Evolutionary conservation across 2,113 vertebrate genomes (phyloP).

Genomic region (Xiphias gladius): DNA sequence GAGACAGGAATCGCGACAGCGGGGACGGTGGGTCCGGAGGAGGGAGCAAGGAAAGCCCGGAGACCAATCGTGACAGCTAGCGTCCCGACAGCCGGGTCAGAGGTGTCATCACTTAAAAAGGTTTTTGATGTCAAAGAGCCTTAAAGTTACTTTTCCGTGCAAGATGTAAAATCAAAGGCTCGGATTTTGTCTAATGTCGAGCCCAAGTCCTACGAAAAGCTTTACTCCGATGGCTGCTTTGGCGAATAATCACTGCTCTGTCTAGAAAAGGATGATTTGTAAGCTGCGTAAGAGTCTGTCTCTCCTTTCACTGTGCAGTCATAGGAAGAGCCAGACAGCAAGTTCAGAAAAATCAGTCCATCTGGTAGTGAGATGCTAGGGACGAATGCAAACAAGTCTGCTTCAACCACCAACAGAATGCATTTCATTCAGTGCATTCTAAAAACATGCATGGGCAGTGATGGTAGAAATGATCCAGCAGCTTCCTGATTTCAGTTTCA

Average conservation of each 20-base stretch:
- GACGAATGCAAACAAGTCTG: background rate
- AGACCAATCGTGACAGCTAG: too few relatives aligned
- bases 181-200: background rate
- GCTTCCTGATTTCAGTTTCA: too few relatives aligned
- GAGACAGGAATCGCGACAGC: too few relatives aligned
- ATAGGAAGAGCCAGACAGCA: background rate
- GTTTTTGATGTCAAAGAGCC: background rate
- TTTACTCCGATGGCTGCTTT: background rate
- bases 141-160: too few relatives aligned
- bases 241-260: slow-evolving; percentile 20
- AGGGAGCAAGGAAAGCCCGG: too few relatives aligned
- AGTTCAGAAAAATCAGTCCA: slow-evolving; percentile 6
- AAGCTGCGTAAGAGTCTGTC: background rate
- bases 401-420: too few relatives aligned
- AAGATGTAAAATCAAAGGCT: slow-evolving; percentile 1
- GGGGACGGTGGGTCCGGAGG: too few relatives aligned
- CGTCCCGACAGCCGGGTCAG: background rate
- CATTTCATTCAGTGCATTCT: too few relatives aligned
- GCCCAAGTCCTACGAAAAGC: background rate
- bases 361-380: background rate
- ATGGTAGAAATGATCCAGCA: too few relatives aligned
- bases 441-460: too few relatives aligned
- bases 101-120: background rate
- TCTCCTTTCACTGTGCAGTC: background rate
- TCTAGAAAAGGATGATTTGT: slow-evolving; percentile 9